Conservation (phyloP, 2,888 invertebrate genomes). For the Hydraecia micacea region DNA sequence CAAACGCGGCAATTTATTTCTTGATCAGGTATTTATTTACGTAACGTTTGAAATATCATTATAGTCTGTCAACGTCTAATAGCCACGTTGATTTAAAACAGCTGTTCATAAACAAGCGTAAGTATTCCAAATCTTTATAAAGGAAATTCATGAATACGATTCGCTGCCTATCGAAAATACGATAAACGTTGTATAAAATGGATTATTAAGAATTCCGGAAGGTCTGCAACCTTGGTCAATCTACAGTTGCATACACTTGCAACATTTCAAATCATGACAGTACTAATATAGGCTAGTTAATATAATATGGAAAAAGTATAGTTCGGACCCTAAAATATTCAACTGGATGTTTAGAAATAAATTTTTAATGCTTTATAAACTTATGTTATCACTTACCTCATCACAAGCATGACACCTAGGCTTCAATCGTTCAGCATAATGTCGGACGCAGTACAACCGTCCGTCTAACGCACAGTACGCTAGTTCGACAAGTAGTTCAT, state of each 20-base stretch:
- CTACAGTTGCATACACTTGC: neutral
- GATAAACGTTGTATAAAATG: neutral
- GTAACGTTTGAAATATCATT: slow-evolving; percentile 50
- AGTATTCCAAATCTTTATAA: neutral
- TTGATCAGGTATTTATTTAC: slow-evolving; percentile 46
- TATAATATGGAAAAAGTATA: neutral
- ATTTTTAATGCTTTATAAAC: neutral
- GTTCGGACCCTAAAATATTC: neutral
- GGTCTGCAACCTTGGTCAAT: neutral
- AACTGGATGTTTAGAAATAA: neutral
- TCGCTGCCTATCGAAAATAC: neutral
- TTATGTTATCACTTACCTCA: slow-evolving; percentile 93
- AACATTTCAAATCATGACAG: neutral
- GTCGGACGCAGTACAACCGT: slow-evolving; percentile 97
- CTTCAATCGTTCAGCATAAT: slow-evolving; percentile 98
- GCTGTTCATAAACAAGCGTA: neutral
- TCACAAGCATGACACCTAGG: slow-evolving; percentile 99
- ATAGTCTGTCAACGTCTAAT: slow-evolving; percentile 12
- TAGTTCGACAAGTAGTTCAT: slow-evolving; percentile 98
- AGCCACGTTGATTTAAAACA: slow-evolving; percentile 22
- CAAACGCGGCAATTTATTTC: slow-evolving; percentile 37
- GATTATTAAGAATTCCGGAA: slow-evolving; percentile 9
- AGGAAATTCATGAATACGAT: neutral
- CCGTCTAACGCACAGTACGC: slow-evolving; percentile 98
- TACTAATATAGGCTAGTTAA: neutral